A percentile compares a stretch with the other conserved stretches of the same genome.
Evolutionary conservation across 2,113 vertebrate species (phyloP).

Genomic region (Marmota flaviventris): DNA sequence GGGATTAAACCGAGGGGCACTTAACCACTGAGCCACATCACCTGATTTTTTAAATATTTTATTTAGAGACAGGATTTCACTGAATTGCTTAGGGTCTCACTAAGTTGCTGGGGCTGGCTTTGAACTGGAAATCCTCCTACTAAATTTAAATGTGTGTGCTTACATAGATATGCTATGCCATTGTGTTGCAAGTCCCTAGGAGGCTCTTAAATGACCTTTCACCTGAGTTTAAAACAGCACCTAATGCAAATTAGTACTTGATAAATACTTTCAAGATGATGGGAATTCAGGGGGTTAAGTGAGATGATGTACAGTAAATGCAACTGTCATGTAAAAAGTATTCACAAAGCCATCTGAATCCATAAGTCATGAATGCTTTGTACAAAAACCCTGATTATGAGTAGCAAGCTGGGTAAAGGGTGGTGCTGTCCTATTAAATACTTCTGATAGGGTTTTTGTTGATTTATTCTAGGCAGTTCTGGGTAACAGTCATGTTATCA

Average conservation of each 20-base stretch:
- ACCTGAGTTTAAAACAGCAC: slow-evolving; percentile 1
- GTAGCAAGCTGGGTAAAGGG: background rate
- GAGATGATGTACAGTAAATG: background rate
- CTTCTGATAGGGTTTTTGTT: background rate
- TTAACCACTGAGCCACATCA: no score
- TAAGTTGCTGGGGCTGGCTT: no score
- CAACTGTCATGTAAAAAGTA: background rate
- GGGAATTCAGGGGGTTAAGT: background rate
- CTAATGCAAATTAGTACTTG: slow-evolving; percentile 3
- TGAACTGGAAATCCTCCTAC: no score
- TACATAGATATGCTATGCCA: background rate
- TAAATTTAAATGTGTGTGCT: background rate
- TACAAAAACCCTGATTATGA: background rate
- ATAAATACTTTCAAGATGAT: slow-evolving; percentile 26
- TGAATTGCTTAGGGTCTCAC: no score
- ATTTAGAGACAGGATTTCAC: no score
- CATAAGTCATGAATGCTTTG: background rate
- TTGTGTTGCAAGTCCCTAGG: background rate
- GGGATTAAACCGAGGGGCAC: no score
- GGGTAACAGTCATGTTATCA: background rate
- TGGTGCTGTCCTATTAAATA: background rate
- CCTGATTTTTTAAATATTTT: no score
- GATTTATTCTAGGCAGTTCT: background rate
- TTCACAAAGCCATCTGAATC: background rate
- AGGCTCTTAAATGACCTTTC: background rate